Evolutionary conservation across 2,888 invertebrate species (phyloP), one percentile per base, ranked within the genome.

Genomic region (Drosophila anomelani): DNA sequence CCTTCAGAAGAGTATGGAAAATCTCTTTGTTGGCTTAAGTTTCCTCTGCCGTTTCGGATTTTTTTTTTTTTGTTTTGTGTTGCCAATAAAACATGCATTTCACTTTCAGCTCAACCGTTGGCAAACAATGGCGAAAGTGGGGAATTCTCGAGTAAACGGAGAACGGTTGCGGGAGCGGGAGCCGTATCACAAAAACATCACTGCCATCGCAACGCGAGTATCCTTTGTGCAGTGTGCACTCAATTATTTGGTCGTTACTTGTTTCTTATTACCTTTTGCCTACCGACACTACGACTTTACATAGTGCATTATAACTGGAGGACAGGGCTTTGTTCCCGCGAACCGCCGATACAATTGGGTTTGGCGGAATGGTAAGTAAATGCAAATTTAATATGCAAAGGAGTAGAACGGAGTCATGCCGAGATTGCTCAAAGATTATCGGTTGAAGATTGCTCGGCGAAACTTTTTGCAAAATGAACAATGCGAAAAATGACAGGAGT

Each of bases 161-260:
- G 3, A 15, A 20, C 5, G 44, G 32, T 12, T 13, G 10, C 17
- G 23, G 41, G 46, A 10, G 10, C 17, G 23, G 41, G 46, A 10
- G 38, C 12, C 5, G 46, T 39, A 73, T 57, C 57, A 74, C 73
- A 74, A 64, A 70, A 70, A 53, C 49, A 51, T 51, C 64, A 29
- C 44, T 66, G 29, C 46, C 62, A 57, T 62, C 56, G 41, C 23
- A 51, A 38, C 41, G 58, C 63, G 46, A 38, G 67, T 20, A 70
- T 75, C 79, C 87, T 79, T 82, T 82, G 87, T 75, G 46, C 62
- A 47, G 39, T 26, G 63, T 61, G 57, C 59, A 76, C 73, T 79
- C 88, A 85, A 87, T 84, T 84, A 84, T 80, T 85, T 78, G 76
- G 72, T 76, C 64, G 75, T 78, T 79, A 75, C 75, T 61, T 75